Evolutionary conservation across 2,797 vertebrate species (phyloP), one percentile per base, ranked within the genome.

Genomic region (Trachops cirrhosus): DNA sequence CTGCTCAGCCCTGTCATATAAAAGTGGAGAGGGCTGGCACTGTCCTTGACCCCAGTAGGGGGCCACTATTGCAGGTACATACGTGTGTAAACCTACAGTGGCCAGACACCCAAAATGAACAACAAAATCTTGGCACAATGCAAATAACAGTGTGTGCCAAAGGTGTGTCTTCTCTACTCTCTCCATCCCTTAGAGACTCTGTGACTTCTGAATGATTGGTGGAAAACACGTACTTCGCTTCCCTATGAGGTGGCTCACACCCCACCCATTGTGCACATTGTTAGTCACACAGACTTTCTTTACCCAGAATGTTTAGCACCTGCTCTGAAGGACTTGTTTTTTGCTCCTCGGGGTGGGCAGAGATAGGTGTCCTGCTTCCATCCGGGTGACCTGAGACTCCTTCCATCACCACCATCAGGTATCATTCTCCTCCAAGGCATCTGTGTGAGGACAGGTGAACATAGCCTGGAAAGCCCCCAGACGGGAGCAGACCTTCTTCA

Each of bases 391-490:
- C 12, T 5, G 9, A 73, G 34, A 18, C 16, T n/a, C 16, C 52
- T 24, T 16, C 57, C 29, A 3, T 2, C 3, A 32, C 9, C 59
- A 9, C 64, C 18, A 16, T 37, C 54, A 44, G 54, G 32, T 3
- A 34, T 0, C 4, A 19, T 9, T 12, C 15, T 41, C 16, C 34
- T 62, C 16, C 57, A 2, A n/a, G 7, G n/a, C 0, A 1, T 37
- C 32, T 41, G 37, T 39, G 29, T 4, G 0, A 34, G 29, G 32
- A 75, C 9, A n/a, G 39, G 18, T 6, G 1, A 2, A 26, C 0
- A 9, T 12, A 8, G 6, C 9, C 4, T 0, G 0, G 34, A 29
- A 41, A 11, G 48, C 5, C 24, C 26, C 1, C 2, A 6, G 2
- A 50, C 52, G 41, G 92, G n/a, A 8, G 16, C 26, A 10, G 29